These are phyloP conservation scores for Scaptomyza cyrtandrae DNA, from an alignment of 2,888 invertebrate genomes.

Conservation along the genomic window DNA sequence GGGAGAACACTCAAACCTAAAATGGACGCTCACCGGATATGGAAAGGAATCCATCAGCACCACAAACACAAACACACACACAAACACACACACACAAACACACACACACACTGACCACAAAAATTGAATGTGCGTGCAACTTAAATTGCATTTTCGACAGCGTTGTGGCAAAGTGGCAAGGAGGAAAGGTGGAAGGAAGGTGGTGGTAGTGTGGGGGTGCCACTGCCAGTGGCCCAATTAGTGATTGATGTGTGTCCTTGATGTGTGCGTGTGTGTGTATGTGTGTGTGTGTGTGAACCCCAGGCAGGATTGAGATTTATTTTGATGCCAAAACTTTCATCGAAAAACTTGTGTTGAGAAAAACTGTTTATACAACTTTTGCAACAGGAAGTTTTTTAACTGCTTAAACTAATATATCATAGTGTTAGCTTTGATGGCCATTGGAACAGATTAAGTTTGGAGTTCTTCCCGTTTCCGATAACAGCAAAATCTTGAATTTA, in stretches of 20 bases:
- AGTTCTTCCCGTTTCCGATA: too few species aligned
- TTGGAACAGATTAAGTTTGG: too few species aligned
- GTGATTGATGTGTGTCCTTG: slow-evolving; percentile 40
- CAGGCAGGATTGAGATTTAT: too few species aligned
- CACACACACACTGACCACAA: slow-evolving; percentile 20
- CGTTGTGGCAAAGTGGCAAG: slow-evolving; percentile 1
- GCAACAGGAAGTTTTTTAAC: too few species aligned
- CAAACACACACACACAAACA: background rate
- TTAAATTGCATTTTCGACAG: slow-evolving; percentile 51
- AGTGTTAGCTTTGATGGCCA: too few species aligned
- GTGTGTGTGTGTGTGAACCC: background rate
- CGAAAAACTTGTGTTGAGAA: too few species aligned
- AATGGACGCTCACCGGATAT: slow-evolving; percentile 47
- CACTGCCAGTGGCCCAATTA: slow-evolving; percentile 35
- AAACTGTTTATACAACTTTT: too few species aligned
- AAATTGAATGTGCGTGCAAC: slow-evolving; percentile 66
- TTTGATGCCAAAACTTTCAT: background rate
- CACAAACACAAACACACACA: slow-evolving; percentile 5
- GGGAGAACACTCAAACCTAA: slow-evolving; percentile 16
- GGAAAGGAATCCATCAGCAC: slow-evolving; percentile 36
- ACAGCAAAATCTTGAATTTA: too few species aligned
- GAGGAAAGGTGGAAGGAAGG: background rate
- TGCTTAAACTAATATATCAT: too few species aligned
- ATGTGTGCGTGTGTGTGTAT: background rate
- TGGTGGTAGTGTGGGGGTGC: too few species aligned